Evolutionary conservation across 1,140 invertebrate species (phyloP).

Genomic region (Cotesia glomerata): DNA sequence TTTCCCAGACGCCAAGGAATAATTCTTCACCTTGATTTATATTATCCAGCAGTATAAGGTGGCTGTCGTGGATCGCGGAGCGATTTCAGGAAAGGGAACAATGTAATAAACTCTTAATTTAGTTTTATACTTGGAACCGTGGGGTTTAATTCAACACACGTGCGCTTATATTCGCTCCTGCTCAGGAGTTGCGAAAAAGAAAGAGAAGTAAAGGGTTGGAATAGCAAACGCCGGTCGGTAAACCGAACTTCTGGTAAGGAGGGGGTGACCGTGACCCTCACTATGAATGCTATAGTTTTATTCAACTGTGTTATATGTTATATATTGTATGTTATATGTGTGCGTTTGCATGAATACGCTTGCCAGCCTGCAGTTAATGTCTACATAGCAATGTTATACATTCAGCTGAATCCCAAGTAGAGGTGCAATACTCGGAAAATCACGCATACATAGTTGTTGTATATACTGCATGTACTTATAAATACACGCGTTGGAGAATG

Average conservation of each 20-base stretch:
- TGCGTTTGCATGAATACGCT: too few species aligned
- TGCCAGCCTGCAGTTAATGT: too few species aligned
- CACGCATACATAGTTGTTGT: too few species aligned
- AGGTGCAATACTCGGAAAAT: slow-evolving; percentile 8
- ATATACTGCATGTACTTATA: too few species aligned
- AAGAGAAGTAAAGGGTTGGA: background rate
- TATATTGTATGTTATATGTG: background rate
- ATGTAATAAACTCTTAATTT: background rate
- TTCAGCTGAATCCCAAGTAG: background rate
- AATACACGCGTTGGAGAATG: background rate
- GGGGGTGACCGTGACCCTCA: slow-evolving; percentile 5
- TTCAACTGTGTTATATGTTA: background rate
- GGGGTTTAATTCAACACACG: background rate
- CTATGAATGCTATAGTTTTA: background rate
- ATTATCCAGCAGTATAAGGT: too few species aligned
- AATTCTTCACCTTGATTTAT: too few species aligned
- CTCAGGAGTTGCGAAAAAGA: too few species aligned
- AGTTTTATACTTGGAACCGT: background rate
- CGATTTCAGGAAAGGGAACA: background rate
- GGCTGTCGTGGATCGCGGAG: background rate
- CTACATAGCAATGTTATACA: background rate
- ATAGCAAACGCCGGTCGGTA: background rate
- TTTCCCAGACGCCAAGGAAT: background rate
- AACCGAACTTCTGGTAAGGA: background rate
- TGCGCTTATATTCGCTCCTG: background rate